Percentiles rank a stretch among this genome's conserved stretches.
Evolutionary conservation across 2,797 vertebrate species (phyloP).

Genomic region (Myotis daubentonii): DNA sequence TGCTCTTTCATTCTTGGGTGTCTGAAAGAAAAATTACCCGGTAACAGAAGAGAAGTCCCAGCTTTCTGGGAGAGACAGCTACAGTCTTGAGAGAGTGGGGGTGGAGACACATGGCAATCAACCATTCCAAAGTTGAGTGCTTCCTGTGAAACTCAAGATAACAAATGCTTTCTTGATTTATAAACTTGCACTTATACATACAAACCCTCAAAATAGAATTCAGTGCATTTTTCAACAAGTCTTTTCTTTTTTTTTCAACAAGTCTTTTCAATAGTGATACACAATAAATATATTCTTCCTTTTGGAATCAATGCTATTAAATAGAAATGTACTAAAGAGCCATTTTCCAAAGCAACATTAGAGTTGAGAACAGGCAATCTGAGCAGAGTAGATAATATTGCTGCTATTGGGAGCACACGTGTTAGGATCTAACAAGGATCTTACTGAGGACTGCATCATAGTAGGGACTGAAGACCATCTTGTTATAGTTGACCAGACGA

Average conservation of each 20-base stretch:
- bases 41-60: background rate
- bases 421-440: constrained; percentile 77
- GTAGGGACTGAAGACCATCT: constrained; percentile 96
- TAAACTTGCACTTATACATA: constrained; percentile 73
- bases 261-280: constrained; percentile 5
- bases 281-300: constrained; percentile 29
- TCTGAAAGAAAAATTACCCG: constrained; percentile 1
- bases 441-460: constrained; percentile 93
- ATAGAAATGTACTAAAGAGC: constrained; percentile 75
- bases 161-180: constrained; percentile 43
- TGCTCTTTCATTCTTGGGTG: background rate
- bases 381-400: constrained; percentile 32
- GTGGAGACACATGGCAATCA: background rate
- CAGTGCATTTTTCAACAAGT: constrained; percentile 41
- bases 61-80: background rate
- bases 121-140: background rate
- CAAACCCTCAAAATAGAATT: constrained; percentile 59
- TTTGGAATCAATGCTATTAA: constrained; percentile 13
- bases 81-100: background rate
- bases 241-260: constrained; percentile 28
- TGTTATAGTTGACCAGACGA: constrained; percentile 97
- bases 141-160: background rate
- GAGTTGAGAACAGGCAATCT: constrained; percentile 22
- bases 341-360: constrained; percentile 79
- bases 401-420: background rate